These are phyloP conservation scores for Brachionus rubens DNA, from an alignment of 1,140 invertebrate genomes.

Conservation along the genomic window DNA sequence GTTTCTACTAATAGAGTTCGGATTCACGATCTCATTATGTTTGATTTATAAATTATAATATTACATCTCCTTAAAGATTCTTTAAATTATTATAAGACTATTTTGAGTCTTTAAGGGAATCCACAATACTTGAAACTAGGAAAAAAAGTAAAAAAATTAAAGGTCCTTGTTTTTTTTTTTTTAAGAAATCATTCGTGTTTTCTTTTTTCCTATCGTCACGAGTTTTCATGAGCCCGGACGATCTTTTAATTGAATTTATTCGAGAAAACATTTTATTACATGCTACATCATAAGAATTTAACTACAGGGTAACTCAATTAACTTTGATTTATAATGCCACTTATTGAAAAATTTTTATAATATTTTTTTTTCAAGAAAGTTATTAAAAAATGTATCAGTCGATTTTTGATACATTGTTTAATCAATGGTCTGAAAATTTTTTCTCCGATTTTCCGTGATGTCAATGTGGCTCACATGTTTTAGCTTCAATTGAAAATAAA, in stretches of 20 bases:
- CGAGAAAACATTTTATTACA: slow-evolving; percentile 17
- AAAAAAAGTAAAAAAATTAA: too few relatives aligned
- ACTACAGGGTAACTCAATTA: background rate
- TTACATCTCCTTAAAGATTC: too few relatives aligned
- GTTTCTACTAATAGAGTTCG: slow-evolving; percentile 10
- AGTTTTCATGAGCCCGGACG: slow-evolving; percentile 7
- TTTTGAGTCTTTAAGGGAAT: too few relatives aligned
- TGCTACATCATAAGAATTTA: slow-evolving; percentile 7
- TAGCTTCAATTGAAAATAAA: background rate
- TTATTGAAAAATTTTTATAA: background rate
- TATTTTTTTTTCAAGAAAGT: slow-evolving; percentile 8
- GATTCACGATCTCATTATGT: slow-evolving; percentile 3
- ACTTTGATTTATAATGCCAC: background rate
- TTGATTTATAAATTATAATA: slow-evolving; percentile 12
- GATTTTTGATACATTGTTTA: slow-evolving; percentile 7
- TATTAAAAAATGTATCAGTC: background rate
- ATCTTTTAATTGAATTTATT: slow-evolving; percentile 1
- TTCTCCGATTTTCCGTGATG: slow-evolving; percentile 31
- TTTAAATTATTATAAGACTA: too few relatives aligned
- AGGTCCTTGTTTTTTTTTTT: background rate
- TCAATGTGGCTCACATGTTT: background rate
- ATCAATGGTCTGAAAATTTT: slow-evolving; percentile 19
- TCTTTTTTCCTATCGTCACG: slow-evolving; percentile 31
- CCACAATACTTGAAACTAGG: too few relatives aligned
- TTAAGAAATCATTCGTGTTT: slow-evolving; percentile 31